These are phyloP conservation scores for Bolinopsis microptera DNA, from an alignment of 37 sponge, comb jelly and placozoan species.

Conservation along the genomic window DNA sequence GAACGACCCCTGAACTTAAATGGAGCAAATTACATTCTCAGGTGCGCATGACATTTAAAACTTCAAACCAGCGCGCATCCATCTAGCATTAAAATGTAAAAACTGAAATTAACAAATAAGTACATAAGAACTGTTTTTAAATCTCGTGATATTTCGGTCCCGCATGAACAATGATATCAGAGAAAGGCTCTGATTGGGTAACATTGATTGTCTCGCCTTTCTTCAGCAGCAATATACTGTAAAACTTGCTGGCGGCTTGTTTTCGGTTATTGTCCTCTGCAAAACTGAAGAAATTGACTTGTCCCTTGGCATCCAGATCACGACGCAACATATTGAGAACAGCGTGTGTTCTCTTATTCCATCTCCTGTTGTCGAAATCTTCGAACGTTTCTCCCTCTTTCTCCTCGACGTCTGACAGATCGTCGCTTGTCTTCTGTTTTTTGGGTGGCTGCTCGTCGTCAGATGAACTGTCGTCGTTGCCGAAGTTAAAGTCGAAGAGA, in stretches of 20 bases:
- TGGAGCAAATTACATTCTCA: too few species aligned
- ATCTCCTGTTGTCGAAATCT: constrained; percentile 81
- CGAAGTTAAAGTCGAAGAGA: not conserved
- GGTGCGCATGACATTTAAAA: too few species aligned
- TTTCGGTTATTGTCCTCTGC: constrained; percentile 77
- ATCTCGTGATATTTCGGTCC: constrained; percentile 68
- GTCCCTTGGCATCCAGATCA: constrained; percentile 68
- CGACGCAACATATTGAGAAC: constrained; percentile 72
- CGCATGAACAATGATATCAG: constrained; percentile 75
- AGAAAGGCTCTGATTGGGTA: constrained; percentile 77
- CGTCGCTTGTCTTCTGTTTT: constrained; percentile 40
- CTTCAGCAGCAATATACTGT: constrained; percentile 84
- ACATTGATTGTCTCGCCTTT: constrained; percentile 79
- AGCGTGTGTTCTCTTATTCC: constrained; percentile 85
- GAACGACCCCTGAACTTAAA: too few species aligned
- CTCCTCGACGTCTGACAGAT: constrained; percentile 68
- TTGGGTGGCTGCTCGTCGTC: constrained; percentile 26
- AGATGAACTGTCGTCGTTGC: not conserved
- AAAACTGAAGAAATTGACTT: constrained; percentile 73
- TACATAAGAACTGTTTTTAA: not conserved
- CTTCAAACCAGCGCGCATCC: not conserved
- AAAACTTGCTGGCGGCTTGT: constrained; percentile 88
- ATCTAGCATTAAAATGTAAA: not conserved
- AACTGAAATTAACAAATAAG: not conserved
- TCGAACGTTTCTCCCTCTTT: constrained; percentile 74